phyloP scores from a whole-genome alignment of 2,888 invertebrate genomes.

The Drosophila parthenogenetica region DNA sequence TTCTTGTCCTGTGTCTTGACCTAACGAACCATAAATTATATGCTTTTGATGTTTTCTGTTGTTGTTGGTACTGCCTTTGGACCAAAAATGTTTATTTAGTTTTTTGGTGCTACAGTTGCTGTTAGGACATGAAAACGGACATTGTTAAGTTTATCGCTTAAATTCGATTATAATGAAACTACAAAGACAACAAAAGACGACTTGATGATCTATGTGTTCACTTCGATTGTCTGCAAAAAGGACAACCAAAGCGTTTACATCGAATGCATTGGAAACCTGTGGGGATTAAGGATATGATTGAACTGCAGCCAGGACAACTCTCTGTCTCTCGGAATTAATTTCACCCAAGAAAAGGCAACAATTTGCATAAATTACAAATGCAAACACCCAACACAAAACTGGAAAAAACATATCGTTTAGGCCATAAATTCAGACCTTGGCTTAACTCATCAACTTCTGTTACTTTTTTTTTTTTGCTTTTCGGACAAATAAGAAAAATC shows the following conservation, averaged over 20 bases:
- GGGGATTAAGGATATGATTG: constrained; percentile 72
- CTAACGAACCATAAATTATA: constrained; percentile 85
- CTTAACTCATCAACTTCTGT: constrained; percentile 69
- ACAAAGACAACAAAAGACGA: constrained; percentile 66
- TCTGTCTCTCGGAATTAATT: constrained; percentile 64
- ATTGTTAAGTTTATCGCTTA: constrained; percentile 77
- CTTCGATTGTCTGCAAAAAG: constrained; percentile 36
- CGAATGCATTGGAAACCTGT: constrained; percentile 31
- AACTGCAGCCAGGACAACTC: constrained; percentile 59
- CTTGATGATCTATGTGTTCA: constrained; percentile 41
- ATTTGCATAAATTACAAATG: constrained; percentile 73
- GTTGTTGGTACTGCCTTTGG: constrained; percentile 24
- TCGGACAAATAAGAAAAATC: constrained; percentile 20
- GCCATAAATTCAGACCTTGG: constrained; percentile 69
- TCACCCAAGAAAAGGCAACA: constrained; percentile 60
- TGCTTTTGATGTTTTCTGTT: constrained; percentile 75
- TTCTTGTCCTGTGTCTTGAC: constrained; percentile 70
- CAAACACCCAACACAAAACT: constrained; percentile 1
- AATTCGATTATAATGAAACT: constrained; percentile 80
- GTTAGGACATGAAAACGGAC: constrained; percentile 65
- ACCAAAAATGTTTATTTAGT: constrained; percentile 68
- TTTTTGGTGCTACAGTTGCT: constrained; percentile 25
- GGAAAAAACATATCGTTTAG: constrained; percentile 58
- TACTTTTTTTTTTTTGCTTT: neutral
- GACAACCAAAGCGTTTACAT: constrained; percentile 32